phyloP scores from a whole-genome alignment of 1,140 invertebrate species.

The Uloborus diversus region DNA sequence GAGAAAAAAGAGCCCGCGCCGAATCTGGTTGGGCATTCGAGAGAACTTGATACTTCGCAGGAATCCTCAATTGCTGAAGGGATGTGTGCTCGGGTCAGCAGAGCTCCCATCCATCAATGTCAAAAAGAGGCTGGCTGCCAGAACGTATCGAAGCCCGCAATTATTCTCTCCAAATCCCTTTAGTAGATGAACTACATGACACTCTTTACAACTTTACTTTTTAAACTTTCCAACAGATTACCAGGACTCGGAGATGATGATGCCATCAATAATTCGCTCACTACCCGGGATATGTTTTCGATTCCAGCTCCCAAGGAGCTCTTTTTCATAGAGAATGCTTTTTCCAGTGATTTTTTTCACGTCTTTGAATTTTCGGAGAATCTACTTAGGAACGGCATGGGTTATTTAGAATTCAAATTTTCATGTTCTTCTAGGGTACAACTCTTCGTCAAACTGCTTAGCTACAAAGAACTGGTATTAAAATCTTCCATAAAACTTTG shows the following conservation, averaged over 20 bases:
- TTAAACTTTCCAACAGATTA: conserved; percentile 55
- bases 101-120: conserved; percentile 46
- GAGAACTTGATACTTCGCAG: conserved; percentile 24
- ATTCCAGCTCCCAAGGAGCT: not conserved
- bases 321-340: not conserved
- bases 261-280: conserved; percentile 44
- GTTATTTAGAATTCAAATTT: conserved; percentile 28
- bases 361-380: not conserved
- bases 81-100: conserved; percentile 46
- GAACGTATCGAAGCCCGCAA: conserved; percentile 50
- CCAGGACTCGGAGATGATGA: conserved; percentile 44
- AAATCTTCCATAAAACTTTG: too few relatives aligned
- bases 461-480: too few relatives aligned
- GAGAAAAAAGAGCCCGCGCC: not conserved
- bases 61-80: conserved; percentile 39
- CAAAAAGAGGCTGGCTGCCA: conserved; percentile 50
- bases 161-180: conserved; percentile 56
- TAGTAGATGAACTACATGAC: conserved; percentile 55
- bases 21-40: conserved; percentile 2
- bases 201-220: conserved; percentile 55
- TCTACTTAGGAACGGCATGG: not conserved
- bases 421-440: conserved; percentile 10
- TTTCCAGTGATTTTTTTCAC: not conserved
- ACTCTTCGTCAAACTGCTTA: too few relatives aligned
- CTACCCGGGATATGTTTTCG: conserved; percentile 27